These are phyloP conservation scores for Neotragus moschatus DNA, from an alignment of 2,113 vertebrate genomes.

Conservation along the genomic window DNA sequence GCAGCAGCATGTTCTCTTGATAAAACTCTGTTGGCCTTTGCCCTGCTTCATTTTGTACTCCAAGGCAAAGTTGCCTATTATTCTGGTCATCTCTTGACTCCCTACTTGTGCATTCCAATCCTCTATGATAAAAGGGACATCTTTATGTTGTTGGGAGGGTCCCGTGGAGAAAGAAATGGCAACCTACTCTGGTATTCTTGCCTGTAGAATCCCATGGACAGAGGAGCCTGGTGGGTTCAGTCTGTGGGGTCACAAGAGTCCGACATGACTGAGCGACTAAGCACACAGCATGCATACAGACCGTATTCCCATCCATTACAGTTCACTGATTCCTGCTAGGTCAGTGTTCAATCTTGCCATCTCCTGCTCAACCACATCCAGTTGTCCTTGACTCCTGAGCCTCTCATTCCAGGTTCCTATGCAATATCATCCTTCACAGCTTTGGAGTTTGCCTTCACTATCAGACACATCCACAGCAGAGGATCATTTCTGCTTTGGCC, in stretches of 20 bases:
- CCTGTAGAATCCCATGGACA: background rate
- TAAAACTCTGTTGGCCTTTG: background rate
- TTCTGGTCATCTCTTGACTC: background rate
- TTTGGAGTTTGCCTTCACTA: background rate
- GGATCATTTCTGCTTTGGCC: background rate
- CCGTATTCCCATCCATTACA: fast-evolving
- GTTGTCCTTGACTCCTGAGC: background rate
- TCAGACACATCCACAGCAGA: background rate
- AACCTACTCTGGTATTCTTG: fast-evolving
- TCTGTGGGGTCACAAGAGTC: background rate
- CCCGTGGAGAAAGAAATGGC: background rate
- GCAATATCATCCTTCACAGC: background rate
- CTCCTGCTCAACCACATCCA: background rate
- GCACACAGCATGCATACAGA: fast-evolving
- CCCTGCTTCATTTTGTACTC: background rate
- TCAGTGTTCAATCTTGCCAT: background rate
- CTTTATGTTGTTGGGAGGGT: background rate
- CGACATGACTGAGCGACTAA: fast-evolving
- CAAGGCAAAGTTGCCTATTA: background rate
- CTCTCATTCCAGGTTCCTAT: background rate
- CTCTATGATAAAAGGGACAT: background rate
- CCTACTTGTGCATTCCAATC: background rate
- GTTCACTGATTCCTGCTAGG: background rate
- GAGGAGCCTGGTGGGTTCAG: background rate
- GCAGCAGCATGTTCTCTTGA: background rate